Evolutionary conservation across 2,797 vertebrate genomes (phyloP).

Genomic region (Anisognathus igniventris): DNA sequence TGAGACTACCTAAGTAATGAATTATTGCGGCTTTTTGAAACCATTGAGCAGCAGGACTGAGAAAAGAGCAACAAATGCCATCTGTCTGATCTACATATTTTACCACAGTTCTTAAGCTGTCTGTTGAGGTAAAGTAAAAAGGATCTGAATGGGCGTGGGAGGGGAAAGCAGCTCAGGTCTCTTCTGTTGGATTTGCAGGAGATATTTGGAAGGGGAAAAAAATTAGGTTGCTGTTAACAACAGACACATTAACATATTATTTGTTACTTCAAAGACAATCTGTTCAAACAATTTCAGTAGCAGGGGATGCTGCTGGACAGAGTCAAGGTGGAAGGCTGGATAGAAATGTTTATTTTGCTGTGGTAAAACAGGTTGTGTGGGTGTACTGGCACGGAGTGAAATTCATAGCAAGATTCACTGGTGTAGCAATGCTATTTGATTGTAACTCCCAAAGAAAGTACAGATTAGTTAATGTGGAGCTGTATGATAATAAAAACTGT

Average conservation of each 20-base stretch:
- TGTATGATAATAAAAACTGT: background rate
- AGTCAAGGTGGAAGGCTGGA: background rate
- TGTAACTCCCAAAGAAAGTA: background rate
- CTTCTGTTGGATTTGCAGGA: background rate
- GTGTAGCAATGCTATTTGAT: background rate
- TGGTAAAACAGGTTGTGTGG: background rate
- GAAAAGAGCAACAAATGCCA: conserved; percentile 43
- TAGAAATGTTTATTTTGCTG: background rate
- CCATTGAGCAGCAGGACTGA: background rate
- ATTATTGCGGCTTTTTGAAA: background rate
- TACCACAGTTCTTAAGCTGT: background rate
- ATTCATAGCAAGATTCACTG: background rate
- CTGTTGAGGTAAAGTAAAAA: background rate
- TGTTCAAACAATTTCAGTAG: background rate
- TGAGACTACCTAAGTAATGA: background rate
- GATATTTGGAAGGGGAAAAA: background rate
- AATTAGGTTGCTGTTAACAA: background rate
- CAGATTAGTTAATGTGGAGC: background rate
- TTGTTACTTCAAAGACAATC: background rate
- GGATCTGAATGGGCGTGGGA: background rate
- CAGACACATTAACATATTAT: background rate
- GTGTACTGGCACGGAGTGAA: background rate
- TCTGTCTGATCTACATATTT: conserved; percentile 17
- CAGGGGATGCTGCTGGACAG: background rate
- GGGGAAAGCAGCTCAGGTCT: background rate